A percentile compares a stretch with the other conserved stretches of the same genome.
These are phyloP conservation scores for Conchocele bisecta DNA, from an alignment of 2,888 invertebrate genomes.

Conservation along the genomic window DNA sequence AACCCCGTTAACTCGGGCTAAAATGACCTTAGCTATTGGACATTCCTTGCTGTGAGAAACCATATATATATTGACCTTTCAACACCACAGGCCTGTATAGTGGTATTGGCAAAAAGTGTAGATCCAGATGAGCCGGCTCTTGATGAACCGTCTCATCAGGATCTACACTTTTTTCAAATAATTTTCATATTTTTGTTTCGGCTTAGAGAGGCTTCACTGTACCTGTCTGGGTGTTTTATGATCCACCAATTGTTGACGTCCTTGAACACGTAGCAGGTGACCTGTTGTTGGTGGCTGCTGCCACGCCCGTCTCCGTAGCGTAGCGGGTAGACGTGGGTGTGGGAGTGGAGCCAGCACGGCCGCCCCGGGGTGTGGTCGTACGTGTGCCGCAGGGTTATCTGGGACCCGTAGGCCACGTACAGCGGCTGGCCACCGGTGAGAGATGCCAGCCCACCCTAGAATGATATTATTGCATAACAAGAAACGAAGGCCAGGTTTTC, in stretches of 20 bases:
- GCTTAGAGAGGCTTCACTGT: not conserved
- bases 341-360: constrained; percentile 98
- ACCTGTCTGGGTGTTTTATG: constrained; percentile 91
- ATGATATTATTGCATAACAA: too few species aligned
- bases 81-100: too few species aligned
- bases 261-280: constrained; percentile 94
- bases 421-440: constrained; percentile 96
- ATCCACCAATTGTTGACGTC: constrained; percentile 99
- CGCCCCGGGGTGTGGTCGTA: constrained; percentile 87
- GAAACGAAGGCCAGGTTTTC: too few species aligned
- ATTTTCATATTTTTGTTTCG: not conserved
- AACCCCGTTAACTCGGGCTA: too few species aligned
- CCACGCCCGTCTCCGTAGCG: constrained; percentile 95
- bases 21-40: too few species aligned
- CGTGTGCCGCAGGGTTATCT: constrained; percentile 94
- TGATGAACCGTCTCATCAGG: too few species aligned
- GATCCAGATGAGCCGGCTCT: too few species aligned
- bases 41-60: too few species aligned
- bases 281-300: constrained; percentile 98
- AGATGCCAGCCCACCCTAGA: constrained; percentile 93
- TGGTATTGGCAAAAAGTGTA: too few species aligned
- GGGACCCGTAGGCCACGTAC: constrained; percentile 96
- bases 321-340: constrained; percentile 94
- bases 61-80: too few species aligned
- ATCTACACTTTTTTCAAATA: not conserved